These are phyloP conservation scores for Netelia melanura DNA, from an alignment of 2,888 invertebrate species.

Conservation along the genomic window DNA sequence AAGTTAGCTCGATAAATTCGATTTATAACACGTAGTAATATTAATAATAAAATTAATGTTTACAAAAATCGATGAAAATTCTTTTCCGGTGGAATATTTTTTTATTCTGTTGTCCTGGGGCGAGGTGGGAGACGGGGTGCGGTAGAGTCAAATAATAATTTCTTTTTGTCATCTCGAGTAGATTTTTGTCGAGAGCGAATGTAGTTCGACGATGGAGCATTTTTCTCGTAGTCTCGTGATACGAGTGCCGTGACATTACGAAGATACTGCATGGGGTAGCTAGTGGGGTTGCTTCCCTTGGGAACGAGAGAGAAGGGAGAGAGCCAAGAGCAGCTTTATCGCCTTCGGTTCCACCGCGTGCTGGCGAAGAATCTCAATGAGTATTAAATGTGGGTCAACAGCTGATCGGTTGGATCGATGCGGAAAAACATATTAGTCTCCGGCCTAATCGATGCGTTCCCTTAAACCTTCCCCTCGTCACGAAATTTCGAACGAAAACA, in stretches of 20 bases:
- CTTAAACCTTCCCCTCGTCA: background rate
- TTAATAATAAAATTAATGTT: no score
- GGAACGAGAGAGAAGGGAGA: constrained; percentile 73
- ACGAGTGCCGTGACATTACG: constrained; percentile 51
- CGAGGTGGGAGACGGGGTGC: no score
- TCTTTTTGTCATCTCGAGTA: background rate
- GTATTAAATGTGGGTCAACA: constrained; percentile 80
- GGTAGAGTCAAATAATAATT: background rate
- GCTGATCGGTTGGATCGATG: constrained; percentile 80
- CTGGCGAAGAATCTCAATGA: constrained; percentile 73
- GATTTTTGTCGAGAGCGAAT: background rate
- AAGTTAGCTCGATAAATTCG: no score
- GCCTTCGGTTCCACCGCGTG: constrained; percentile 69
- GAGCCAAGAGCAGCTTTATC: constrained; percentile 73
- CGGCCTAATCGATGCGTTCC: constrained; percentile 35
- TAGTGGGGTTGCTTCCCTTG: constrained; percentile 73
- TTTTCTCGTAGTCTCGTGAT: constrained; percentile 4
- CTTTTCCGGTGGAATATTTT: no score
- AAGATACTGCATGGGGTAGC: constrained; percentile 34
- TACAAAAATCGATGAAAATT: no score
- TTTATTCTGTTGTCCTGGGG: no score
- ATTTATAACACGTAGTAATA: no score
- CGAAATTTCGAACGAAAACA: background rate
- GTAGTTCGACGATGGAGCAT: background rate
- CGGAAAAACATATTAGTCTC: constrained; percentile 73